These are phyloP conservation scores for Montipora foliosa DNA, from an alignment of 64 coral and sea anemone species.

Conservation along the genomic window DNA sequence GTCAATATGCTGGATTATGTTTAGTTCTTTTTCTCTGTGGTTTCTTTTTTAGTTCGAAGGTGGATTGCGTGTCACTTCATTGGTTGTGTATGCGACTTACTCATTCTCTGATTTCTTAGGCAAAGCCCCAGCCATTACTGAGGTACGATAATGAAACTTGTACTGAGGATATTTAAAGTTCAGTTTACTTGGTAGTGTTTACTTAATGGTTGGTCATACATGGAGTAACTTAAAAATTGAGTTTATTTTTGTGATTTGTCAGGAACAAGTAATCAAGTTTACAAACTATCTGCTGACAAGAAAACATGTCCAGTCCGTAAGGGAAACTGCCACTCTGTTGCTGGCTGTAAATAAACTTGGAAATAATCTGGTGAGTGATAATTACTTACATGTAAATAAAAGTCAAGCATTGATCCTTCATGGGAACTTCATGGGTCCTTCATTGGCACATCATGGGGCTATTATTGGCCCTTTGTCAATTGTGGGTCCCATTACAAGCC, in stretches of 20 bases:
- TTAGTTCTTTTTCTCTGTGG: background rate
- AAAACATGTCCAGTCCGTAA: slow-evolving; percentile 85
- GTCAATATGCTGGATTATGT: background rate
- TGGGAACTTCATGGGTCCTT: too few species aligned
- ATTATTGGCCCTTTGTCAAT: too few species aligned
- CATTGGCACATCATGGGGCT: too few species aligned
- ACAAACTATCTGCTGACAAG: slow-evolving; percentile 91
- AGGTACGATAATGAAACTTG: too few species aligned
- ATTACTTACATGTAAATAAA: too few species aligned
- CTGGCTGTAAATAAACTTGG: slow-evolving; percentile 75
- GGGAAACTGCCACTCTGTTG: slow-evolving; percentile 70
- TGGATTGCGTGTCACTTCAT: slow-evolving; percentile 77
- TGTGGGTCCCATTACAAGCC: too few species aligned
- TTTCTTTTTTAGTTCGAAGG: slow-evolving; percentile 83
- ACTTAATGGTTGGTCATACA: too few species aligned
- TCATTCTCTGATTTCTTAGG: too few species aligned
- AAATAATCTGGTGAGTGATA: slow-evolving; percentile 86
- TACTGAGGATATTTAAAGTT: too few species aligned
- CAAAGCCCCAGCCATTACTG: too few species aligned
- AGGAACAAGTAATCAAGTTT: slow-evolving; percentile 98
- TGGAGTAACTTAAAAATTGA: background rate
- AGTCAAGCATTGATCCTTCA: too few species aligned
- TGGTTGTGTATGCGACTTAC: slow-evolving; percentile 80
- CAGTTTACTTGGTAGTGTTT: too few species aligned
- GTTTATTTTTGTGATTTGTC: slow-evolving; percentile 10